Base-by-base conservation (phyloP, 2,797 vertebrate genomes). In the Falco rusticolus region DNA sequence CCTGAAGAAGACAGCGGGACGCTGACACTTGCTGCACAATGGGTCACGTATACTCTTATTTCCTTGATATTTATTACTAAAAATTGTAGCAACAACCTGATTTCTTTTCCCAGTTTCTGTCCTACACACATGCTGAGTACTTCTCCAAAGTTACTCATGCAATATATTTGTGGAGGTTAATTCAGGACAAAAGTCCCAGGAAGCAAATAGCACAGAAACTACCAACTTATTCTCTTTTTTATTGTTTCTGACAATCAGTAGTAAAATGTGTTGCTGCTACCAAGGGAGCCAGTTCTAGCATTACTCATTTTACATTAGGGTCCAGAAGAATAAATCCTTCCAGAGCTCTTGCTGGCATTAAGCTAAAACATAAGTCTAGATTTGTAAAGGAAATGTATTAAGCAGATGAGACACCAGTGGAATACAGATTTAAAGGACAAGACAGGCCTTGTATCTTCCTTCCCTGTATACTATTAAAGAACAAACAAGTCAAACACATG, bases 191-290 rank as follows among this genome's bases (percentile, higher is more conserved):
- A 89, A 89, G 87, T 90, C 93, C 94, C 94, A 89, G 77, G 83
- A 76, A 96, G 87, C 90, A 78, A 96, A 93, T n/a, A 91, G 96
- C 72, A 63, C 54, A 70, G 87, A 78, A 96, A 89, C 93, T 77
- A 87, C 92, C 91, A 78, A 90, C 59, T 34, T 90, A 95, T 88
- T 93, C 87, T 77, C 76, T 80, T 90, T 95, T 97, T 97, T 97
- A 97, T 97, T 93, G 96, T 96, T 97, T 95, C 91, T 97, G 97
- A 97, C 97, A 97, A 97, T 97, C 96, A 94, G 95, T 95, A 95
- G 95, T 97, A 97, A 97, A 97, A 97, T 85, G 84, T 95, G 94
- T 88, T 96, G 85, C 96, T 87, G 94, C 95, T 96, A 96, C 96
- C 94, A 90, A 89, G 96, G 96, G 96, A 97, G 90, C 87, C 87